Base-by-base conservation (phyloP, 2,797 vertebrate genomes). In the Acipenser ruthenus region DNA sequence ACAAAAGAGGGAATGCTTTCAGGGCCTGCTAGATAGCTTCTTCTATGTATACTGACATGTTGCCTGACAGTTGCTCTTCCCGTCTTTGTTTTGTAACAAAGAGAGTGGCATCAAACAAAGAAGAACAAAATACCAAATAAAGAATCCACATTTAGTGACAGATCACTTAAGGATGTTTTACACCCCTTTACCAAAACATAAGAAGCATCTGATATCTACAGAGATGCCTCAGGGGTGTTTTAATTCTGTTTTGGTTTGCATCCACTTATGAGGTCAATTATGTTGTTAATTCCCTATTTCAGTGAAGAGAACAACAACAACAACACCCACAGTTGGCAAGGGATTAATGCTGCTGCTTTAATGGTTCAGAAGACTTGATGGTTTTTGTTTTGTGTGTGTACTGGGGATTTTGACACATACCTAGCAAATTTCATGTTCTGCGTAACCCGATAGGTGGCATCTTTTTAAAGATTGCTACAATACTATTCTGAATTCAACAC, bases 1-100 rank as follows among this genome's bases (percentile, higher is more conserved):
- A 94, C 88, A 94, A 87, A 93, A 83, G 87, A 75, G 87, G 83
- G 86, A 94, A 93, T 87, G 83, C 90, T 93, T 93, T 94, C 89
- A 92, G 82, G 80, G 79, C 76, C 71, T 74, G 81, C 78, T 77
- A 71, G 79, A 82, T 83, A 84, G 77, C 76, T 71, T 69, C 80
- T 81, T 84, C 86, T 67, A 70, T 82, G 75, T 78, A 68, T 83
- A 67, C 76, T 79, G 81, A 84, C 84, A 84, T 78, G 85, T 77
- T 81, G 60, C 80, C 83, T 87, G 86, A 90, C 89, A 92, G 86
- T 83, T 86, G 75, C 70, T 86, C 85, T 86, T 88, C 84, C 78
- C 84, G 78, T 77, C 23, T 37, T 37, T 37, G 23, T 77, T 88
- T 83, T 78, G 78, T 89, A 87, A 92, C 90, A 92, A 90, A 91